Evolutionary conservation across 2,797 vertebrate species (phyloP).

Genomic region (Myotis daubentonii): DNA sequence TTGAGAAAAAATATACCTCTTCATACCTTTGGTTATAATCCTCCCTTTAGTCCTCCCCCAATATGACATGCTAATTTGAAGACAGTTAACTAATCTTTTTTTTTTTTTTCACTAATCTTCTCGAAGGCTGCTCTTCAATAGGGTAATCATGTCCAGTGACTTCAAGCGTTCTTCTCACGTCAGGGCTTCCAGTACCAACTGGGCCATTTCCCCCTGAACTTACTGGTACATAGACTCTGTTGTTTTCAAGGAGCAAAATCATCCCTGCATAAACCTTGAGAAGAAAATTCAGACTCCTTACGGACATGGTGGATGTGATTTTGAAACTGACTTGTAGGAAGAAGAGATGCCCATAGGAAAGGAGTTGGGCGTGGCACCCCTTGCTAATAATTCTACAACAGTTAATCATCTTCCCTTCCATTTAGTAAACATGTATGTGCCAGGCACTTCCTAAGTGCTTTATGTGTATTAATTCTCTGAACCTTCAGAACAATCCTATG

Average conservation of each 20-base stretch:
- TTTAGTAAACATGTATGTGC: not conserved
- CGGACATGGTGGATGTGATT: not conserved
- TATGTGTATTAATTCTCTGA: not conserved
- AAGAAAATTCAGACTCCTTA: not conserved
- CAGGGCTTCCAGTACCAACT: not conserved
- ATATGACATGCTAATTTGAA: not conserved
- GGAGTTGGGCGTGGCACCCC: not conserved
- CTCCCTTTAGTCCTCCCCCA: not conserved
- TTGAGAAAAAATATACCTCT: not conserved
- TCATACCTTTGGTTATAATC: not conserved
- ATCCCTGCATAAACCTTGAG: not conserved
- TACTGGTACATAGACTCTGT: not conserved
- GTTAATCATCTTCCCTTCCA: not conserved
- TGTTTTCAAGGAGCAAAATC: not conserved
- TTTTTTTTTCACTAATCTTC: not conserved
- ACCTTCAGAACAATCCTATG: not conserved
- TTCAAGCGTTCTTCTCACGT: not conserved
- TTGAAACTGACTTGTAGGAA: not conserved
- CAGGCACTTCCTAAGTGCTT: not conserved
- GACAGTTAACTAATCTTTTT: too few relatives aligned
- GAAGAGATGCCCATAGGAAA: not conserved
- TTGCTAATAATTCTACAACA: not conserved
- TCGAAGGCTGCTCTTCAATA: not conserved
- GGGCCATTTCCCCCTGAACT: not conserved
- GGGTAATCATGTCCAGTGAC: not conserved